Base-by-base conservation (phyloP, 2,113 vertebrate genomes). In the Saguinus imperator region DNA sequence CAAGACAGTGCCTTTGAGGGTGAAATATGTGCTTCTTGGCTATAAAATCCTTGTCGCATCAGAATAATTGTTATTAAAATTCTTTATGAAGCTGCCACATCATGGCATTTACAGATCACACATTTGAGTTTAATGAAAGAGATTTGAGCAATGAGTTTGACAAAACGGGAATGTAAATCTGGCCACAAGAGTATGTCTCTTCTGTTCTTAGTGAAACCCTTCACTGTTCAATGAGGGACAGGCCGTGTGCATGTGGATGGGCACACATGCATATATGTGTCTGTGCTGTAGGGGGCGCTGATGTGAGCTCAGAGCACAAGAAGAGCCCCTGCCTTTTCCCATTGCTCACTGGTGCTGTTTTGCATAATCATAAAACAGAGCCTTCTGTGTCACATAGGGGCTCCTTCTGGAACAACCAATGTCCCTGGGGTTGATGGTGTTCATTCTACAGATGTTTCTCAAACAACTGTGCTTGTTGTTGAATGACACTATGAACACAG, bases 211-310 rank as follows among this genome's bases (percentile, higher is more conserved):
- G 27, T n/a, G 16, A 72, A 94, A 48, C 11, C 35, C 17, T 48
- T 58, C 20, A 4, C 79, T 85, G 43, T 61, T 68, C 58, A 80
- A 11, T 43, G n/a, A 76, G 75, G 61, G 11, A 2, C 70, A 64
- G 21, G 35, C 27, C 21, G 40, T 50, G 55, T 11, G 12, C 3
- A 4, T 73, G 17, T 58, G 13, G 48, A 23, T 32, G 48, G 10
- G 32, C 1, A 1, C 6, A 13, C 21, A 11, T 14, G 13, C 5
- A 3, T 25, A 12, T 3, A 23, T 37, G 8, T 73, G 25, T 40
- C 17, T 89, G 48, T 17, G 12, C 16, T 84, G 29, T 21, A 16
- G n/a, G 17, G 37, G 23, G 23, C 10, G 7, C 7, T 25, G 2
- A 0, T 45, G 8, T 50, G 27, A 81, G 18, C 37, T 57, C 37